These are phyloP conservation scores for Sympetrum striolatum DNA, from an alignment of 2,888 invertebrate species.

Conservation along the genomic window DNA sequence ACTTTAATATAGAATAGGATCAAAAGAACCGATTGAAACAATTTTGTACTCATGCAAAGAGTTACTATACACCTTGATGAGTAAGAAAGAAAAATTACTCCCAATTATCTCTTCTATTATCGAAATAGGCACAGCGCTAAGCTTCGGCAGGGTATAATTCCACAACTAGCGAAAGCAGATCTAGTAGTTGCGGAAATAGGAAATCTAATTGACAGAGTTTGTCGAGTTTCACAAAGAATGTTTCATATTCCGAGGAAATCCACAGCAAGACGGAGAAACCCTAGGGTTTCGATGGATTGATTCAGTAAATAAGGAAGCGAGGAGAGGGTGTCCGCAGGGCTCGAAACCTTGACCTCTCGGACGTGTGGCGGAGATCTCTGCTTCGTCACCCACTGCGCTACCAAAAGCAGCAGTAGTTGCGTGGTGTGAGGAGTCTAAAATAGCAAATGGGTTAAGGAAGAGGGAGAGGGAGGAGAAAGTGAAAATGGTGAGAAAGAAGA, in stretches of 20 bases:
- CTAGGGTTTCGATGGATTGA: neutral
- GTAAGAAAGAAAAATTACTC: too few relatives aligned
- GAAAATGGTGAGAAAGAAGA: neutral
- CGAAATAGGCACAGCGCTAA: too few relatives aligned
- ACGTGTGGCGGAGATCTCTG: neutral
- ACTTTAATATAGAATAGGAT: too few relatives aligned
- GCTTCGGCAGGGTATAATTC: too few relatives aligned
- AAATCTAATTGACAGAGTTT: too few relatives aligned
- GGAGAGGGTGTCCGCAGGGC: neutral
- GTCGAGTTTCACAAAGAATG: too few relatives aligned
- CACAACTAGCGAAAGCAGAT: too few relatives aligned
- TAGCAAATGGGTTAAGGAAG: constrained; percentile 41
- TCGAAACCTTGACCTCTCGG: constrained; percentile 27
- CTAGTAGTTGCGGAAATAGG: too few relatives aligned
- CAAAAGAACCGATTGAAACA: too few relatives aligned
- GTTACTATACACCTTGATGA: too few relatives aligned
- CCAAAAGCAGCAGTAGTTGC: neutral
- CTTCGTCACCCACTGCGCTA: neutral
- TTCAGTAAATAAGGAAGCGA: neutral
- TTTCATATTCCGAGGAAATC: neutral
- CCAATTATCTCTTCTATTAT: too few relatives aligned
- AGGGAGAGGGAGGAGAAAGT: neutral
- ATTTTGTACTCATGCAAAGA: too few relatives aligned
- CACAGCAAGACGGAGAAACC: neutral
- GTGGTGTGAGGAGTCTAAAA: constrained; percentile 26